Percentiles rank a stretch among this genome's conserved stretches.
Conservation (phyloP, 92 coral and sea anemone species). For the Epizoanthus ramosus region DNA sequence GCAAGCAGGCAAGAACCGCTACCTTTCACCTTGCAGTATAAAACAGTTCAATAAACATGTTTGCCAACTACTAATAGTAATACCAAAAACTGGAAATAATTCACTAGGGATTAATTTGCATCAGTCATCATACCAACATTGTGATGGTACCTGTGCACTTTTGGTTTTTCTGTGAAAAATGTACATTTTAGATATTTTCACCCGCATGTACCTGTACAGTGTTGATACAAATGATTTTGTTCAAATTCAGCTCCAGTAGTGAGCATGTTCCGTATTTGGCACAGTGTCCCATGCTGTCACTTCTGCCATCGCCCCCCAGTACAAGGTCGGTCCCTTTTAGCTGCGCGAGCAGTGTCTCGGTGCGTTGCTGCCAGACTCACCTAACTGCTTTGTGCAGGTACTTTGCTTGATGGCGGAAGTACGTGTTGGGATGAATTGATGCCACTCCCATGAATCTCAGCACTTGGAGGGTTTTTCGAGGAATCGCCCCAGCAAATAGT, state of each 20-base stretch:
- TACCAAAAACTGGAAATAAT: neutral
- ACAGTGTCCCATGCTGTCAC: constrained; percentile 48
- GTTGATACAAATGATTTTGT: constrained; percentile 42
- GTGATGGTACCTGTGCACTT: neutral
- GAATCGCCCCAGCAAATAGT: constrained; percentile 50
- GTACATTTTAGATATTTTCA: neutral
- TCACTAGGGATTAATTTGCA: no score
- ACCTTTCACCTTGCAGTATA: no score
- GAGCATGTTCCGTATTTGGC: constrained; percentile 52
- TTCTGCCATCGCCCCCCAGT: constrained; percentile 47
- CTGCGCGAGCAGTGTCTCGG: neutral
- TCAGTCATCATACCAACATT: neutral
- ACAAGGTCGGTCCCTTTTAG: constrained; percentile 17
- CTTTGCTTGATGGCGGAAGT: constrained; percentile 43
- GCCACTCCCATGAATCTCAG: constrained; percentile 42
- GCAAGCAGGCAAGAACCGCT: neutral
- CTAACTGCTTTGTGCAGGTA: constrained; percentile 35
- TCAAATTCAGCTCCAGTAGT: constrained; percentile 38
- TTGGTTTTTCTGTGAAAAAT: neutral
- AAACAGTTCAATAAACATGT: no score
- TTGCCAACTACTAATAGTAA: no score
- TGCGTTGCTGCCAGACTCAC: constrained; percentile 35
- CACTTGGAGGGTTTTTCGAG: constrained; percentile 41
- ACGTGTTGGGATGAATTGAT: constrained; percentile 41
- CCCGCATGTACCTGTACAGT: constrained; percentile 32